phyloP scores from a whole-genome alignment of 2,113 vertebrate species.

The Rhegmatorhina hoffmannsi region DNA sequence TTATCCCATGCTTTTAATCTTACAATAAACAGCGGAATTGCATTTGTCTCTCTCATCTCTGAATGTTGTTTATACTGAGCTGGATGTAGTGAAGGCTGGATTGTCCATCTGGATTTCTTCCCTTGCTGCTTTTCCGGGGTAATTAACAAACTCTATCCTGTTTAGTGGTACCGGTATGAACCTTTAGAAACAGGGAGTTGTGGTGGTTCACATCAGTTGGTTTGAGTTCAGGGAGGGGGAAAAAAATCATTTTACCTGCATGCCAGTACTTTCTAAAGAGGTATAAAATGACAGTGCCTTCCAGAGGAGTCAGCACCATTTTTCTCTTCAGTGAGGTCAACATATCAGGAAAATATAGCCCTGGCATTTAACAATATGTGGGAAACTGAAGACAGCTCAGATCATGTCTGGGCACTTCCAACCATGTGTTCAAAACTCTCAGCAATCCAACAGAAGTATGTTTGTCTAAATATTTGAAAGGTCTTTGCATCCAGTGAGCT shows the following conservation, averaged over 20 bases:
- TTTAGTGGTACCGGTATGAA: neutral
- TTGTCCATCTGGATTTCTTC: neutral
- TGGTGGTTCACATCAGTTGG: neutral
- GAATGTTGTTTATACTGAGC: slow-evolving; percentile 18
- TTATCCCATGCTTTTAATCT: slow-evolving; percentile 5
- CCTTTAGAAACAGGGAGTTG: neutral
- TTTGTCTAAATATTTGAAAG: neutral
- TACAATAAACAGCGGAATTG: neutral
- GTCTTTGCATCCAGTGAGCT: neutral
- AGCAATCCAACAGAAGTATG: neutral
- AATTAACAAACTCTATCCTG: neutral
- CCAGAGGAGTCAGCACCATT: neutral
- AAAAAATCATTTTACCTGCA: neutral
- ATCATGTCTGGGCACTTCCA: neutral
- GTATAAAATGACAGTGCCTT: neutral
- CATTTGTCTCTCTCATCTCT: slow-evolving; percentile 8
- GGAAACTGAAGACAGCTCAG: neutral
- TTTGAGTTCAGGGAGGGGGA: neutral
- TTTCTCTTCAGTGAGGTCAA: neutral
- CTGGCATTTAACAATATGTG: neutral
- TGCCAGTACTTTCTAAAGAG: neutral
- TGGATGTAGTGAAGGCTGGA: neutral
- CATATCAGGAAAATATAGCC: neutral
- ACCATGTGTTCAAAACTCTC: neutral
- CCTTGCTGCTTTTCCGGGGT: neutral